Percentiles rank a stretch among this genome's conserved stretches.
Evolutionary conservation across 2,113 vertebrate genomes (phyloP).

Genomic region (Cheirogaleus medius): DNA sequence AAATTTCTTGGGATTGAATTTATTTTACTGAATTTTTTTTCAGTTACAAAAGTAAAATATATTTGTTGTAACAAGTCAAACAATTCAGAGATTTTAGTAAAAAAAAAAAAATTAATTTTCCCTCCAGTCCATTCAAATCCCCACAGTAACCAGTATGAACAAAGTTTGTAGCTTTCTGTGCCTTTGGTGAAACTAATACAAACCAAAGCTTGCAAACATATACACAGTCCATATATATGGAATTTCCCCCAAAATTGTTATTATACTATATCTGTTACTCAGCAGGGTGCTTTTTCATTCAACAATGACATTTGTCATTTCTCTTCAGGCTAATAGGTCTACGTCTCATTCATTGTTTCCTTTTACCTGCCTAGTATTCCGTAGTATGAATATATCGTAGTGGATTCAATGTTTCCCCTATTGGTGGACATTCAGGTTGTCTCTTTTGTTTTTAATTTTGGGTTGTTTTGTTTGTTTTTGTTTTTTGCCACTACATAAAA

Average conservation of each 20-base stretch:
- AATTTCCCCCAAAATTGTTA: background rate
- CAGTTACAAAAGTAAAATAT: background rate
- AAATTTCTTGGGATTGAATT: background rate
- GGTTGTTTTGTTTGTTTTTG: background rate
- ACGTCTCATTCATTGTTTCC: background rate
- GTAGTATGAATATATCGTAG: background rate
- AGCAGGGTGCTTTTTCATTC: background rate
- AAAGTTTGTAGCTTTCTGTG: background rate
- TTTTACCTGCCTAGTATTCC: background rate
- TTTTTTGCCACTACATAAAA: background rate
- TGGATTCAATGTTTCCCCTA: background rate
- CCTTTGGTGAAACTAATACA: background rate
- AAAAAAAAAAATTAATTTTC: background rate
- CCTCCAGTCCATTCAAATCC: background rate
- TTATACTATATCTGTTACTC: background rate
- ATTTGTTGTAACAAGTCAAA: background rate
- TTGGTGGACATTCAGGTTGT: background rate
- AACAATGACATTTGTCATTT: background rate
- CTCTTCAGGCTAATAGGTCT: background rate
- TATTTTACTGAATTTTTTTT: conserved; percentile 19
- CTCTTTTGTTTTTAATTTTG: background rate
- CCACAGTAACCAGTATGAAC: background rate
- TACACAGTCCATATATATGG: no score
- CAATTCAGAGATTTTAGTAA: background rate
- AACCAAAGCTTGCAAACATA: background rate